Conservation (phyloP, 2,113 vertebrate genomes). For the Megaceryle maxima region DNA sequence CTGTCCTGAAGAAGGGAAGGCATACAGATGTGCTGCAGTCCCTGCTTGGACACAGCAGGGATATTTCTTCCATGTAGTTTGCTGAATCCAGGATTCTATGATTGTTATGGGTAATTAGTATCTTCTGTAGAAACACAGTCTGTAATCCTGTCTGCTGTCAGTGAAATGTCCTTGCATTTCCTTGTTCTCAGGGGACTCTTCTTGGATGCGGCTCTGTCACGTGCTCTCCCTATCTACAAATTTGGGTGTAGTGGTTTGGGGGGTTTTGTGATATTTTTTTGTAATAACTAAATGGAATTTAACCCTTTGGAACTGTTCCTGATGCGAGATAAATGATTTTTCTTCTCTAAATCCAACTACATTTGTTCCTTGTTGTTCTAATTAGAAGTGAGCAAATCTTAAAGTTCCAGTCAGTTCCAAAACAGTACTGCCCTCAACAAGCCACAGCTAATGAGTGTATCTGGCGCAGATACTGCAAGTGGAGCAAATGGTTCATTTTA, state of each 20-base stretch:
- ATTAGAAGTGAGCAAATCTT: neutral
- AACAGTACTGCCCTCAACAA: neutral
- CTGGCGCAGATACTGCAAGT: neutral
- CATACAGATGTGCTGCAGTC: fast-evolving
- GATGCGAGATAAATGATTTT: neutral
- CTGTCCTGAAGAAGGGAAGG: neutral
- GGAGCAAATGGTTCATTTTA: neutral
- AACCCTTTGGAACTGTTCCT: neutral
- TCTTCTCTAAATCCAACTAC: neutral
- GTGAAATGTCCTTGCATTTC: neutral
- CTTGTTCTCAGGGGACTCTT: neutral
- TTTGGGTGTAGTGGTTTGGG: neutral
- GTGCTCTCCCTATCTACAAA: neutral
- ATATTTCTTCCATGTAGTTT: neutral
- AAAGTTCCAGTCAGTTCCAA: neutral
- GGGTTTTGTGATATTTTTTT: neutral
- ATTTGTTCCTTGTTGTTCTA: neutral
- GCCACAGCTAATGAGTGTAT: neutral
- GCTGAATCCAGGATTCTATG: neutral
- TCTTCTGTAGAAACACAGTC: neutral
- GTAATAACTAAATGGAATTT: neutral
- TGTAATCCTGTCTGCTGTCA: neutral
- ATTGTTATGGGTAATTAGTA: neutral
- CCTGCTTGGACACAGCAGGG: neutral
- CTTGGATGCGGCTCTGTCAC: neutral